These are phyloP conservation scores for Xestia ashworthii DNA, from an alignment of 2,888 invertebrate genomes.

Conservation along the genomic window DNA sequence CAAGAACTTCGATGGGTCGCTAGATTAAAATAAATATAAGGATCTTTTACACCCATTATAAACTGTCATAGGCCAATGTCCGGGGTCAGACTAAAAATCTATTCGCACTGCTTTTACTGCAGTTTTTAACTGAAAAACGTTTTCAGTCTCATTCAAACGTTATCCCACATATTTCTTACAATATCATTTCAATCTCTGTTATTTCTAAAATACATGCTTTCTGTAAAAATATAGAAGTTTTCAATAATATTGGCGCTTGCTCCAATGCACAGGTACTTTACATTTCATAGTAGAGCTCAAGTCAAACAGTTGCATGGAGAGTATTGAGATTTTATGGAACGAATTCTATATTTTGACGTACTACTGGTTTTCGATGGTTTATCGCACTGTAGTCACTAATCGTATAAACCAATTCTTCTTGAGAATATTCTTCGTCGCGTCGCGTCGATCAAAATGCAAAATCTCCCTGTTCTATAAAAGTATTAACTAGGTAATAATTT, in stretches of 20 bases:
- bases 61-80: neutral
- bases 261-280: conserved; percentile 60
- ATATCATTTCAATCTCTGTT: conserved; percentile 16
- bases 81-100: neutral
- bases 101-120: neutral
- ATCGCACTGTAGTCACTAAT: too few relatives aligned
- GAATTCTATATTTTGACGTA: conserved; percentile 60
- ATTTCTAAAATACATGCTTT: conserved; percentile 5
- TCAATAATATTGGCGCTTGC: conserved; percentile 76
- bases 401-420: too few relatives aligned
- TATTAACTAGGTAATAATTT: too few relatives aligned
- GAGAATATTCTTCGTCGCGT: too few relatives aligned
- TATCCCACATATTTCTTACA: conserved; percentile 4
- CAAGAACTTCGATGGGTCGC: too few relatives aligned
- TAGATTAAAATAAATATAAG: too few relatives aligned
- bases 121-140: neutral
- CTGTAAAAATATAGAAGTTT: conserved; percentile 66
- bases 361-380: conserved; percentile 23
- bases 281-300: conserved; percentile 70
- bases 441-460: too few relatives aligned
- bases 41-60: too few relatives aligned
- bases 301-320: conserved; percentile 76
- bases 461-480: too few relatives aligned
- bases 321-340: conserved; percentile 80
- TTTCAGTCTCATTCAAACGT: neutral